Conservation (phyloP, 2,888 invertebrate genomes). For the Ophion obscuratus region DNA sequence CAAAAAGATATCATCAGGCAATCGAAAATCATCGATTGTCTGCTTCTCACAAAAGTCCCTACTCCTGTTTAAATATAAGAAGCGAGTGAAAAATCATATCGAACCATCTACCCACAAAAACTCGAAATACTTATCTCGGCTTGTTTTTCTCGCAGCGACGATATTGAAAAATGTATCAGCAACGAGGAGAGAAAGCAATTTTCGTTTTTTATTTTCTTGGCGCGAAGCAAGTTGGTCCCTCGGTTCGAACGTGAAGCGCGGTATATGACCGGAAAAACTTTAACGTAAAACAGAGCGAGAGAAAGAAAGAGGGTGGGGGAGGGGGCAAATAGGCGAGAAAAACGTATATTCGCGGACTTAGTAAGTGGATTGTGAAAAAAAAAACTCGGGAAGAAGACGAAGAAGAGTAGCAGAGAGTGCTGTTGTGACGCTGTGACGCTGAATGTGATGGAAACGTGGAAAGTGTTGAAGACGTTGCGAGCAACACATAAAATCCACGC, state of each 20-base stretch:
- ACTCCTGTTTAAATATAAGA: neutral
- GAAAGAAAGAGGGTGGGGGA: slow-evolving; percentile 1
- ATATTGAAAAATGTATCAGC: slow-evolving; percentile 28
- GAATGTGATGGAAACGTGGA: slow-evolving; percentile 70
- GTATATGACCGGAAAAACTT: slow-evolving; percentile 20
- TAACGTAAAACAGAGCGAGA: slow-evolving; percentile 15
- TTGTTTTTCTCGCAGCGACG: slow-evolving; percentile 3
- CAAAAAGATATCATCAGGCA: too few relatives aligned
- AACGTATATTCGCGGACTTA: slow-evolving; percentile 7
- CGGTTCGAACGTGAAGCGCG: slow-evolving; percentile 6
- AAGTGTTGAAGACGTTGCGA: slow-evolving; percentile 68
- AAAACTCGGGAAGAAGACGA: slow-evolving; percentile 26
- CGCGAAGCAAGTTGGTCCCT: slow-evolving; percentile 30
- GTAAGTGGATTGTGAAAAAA: slow-evolving; percentile 46
- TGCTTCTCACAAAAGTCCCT: neutral
- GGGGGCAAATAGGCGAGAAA: slow-evolving; percentile 1
- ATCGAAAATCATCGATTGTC: neutral
- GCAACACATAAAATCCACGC: slow-evolving; percentile 66
- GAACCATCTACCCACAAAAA: neutral
- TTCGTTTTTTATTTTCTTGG: slow-evolving; percentile 18
- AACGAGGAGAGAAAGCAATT: slow-evolving; percentile 34
- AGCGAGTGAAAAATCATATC: neutral
- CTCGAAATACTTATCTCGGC: neutral
- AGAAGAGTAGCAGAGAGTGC: slow-evolving; percentile 53
- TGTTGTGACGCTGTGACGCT: too few relatives aligned